phyloP scores from a whole-genome alignment of 2,888 invertebrate genomes.

The Lapara coniferarum region DNA sequence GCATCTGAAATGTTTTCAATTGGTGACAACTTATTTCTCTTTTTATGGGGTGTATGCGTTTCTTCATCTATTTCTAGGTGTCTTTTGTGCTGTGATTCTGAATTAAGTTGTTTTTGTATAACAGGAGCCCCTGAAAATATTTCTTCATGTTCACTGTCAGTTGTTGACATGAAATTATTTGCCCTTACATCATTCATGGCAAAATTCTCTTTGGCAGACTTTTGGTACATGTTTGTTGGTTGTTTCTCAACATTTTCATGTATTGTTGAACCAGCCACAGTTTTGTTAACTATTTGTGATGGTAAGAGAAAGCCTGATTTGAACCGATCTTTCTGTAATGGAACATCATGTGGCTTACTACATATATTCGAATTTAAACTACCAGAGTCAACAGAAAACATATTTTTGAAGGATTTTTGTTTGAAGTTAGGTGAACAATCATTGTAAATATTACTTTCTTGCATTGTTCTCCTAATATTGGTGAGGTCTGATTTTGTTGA shows the following conservation, averaged over 20 bases:
- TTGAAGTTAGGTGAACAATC: slow-evolving; percentile 51
- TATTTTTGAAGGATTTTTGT: slow-evolving; percentile 51
- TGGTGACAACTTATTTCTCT: slow-evolving; percentile 50
- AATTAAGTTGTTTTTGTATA: slow-evolving; percentile 38
- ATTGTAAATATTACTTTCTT: slow-evolving; percentile 48
- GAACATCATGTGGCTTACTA: slow-evolving; percentile 32
- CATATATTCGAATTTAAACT: slow-evolving; percentile 32
- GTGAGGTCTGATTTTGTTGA: slow-evolving; percentile 49
- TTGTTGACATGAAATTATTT: slow-evolving; percentile 11
- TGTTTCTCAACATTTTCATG: slow-evolving; percentile 41
- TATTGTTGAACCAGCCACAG: slow-evolving; percentile 47
- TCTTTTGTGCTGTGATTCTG: slow-evolving; percentile 43
- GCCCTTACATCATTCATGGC: not conserved
- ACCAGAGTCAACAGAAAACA: slow-evolving; percentile 37
- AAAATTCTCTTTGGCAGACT: slow-evolving; percentile 11
- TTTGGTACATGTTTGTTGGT: slow-evolving; percentile 29
- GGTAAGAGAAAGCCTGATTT: slow-evolving; percentile 57
- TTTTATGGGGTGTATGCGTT: slow-evolving; percentile 42
- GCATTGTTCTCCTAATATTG: slow-evolving; percentile 45
- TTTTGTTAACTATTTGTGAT: slow-evolving; percentile 64
- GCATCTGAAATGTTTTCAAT: slow-evolving; percentile 36
- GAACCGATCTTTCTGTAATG: slow-evolving; percentile 59
- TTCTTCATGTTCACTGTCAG: slow-evolving; percentile 54
- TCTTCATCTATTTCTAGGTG: slow-evolving; percentile 44
- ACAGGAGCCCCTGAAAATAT: slow-evolving; percentile 50